These are phyloP conservation scores for Palaemon carinicauda DNA, from an alignment of 1,140 invertebrate genomes.

Conservation along the genomic window DNA sequence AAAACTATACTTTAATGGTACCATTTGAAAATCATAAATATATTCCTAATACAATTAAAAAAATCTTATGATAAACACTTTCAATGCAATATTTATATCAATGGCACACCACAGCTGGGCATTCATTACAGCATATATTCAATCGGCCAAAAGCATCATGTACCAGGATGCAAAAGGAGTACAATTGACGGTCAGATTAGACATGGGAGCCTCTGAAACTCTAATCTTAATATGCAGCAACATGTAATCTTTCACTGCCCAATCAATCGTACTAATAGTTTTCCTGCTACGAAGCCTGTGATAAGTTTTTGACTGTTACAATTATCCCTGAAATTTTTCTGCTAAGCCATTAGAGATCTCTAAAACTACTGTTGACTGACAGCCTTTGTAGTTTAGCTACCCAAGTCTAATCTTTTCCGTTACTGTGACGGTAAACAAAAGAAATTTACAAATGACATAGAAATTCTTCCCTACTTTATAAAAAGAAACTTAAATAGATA, in stretches of 20 bases:
- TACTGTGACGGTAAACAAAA: slow-evolving; percentile 21
- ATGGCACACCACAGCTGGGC: slow-evolving; percentile 40
- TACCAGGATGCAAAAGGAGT: slow-evolving; percentile 37
- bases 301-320: not conserved
- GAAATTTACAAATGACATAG: slow-evolving; percentile 50
- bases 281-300: too few species aligned
- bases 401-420: slow-evolving; percentile 31
- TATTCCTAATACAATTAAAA: slow-evolving; percentile 37
- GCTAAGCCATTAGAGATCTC: not conserved
- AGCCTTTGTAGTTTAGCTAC: slow-evolving; percentile 14
- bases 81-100: slow-evolving; percentile 13
- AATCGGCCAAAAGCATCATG: slow-evolving; percentile 48
- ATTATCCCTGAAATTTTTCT: too few species aligned
- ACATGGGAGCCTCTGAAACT: slow-evolving; percentile 21
- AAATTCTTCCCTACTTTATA: slow-evolving; percentile 56
- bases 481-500: slow-evolving; percentile 56
- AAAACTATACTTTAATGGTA: slow-evolving; percentile 33
- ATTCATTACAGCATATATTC: slow-evolving; percentile 34
- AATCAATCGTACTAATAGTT: too few species aligned
- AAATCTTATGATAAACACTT: slow-evolving; percentile 21
- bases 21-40: slow-evolving; percentile 37
- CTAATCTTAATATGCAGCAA: not conserved
- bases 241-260: not conserved
- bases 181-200: slow-evolving; percentile 17
- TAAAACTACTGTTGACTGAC: not conserved